Conservation (phyloP, 2,797 vertebrate genomes). For the Cyclura pinguis region DNA sequence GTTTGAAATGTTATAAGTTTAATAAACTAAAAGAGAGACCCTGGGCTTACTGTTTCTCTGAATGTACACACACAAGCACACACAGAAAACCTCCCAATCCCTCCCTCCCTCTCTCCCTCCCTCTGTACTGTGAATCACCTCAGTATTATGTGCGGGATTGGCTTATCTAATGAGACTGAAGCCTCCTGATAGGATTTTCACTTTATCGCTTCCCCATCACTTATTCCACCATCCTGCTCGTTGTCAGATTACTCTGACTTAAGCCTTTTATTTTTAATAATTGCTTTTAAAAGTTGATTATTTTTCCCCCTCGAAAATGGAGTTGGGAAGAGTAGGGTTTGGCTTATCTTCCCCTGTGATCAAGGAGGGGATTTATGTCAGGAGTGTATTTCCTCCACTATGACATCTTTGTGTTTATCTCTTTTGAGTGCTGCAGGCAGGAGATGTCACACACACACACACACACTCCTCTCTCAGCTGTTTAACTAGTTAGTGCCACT, state of each 20-base stretch:
- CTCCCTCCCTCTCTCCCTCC: background rate
- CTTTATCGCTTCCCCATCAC: constrained; percentile 11
- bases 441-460: fast-evolving
- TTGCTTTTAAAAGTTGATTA: constrained; percentile 56
- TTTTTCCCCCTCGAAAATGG: constrained; percentile 2
- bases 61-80: background rate
- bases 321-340: constrained; percentile 7
- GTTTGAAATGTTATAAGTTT: background rate
- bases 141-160: constrained; percentile 29
- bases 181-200: constrained; percentile 43
- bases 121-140: background rate
- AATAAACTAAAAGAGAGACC: background rate
- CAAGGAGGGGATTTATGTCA: constrained; percentile 41
- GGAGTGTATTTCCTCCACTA: constrained; percentile 43
- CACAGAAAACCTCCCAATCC: background rate
- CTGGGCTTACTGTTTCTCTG: fast-evolving
- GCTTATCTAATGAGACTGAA: constrained; percentile 43
- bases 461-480: fast-evolving
- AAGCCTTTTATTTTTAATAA: constrained; percentile 60
- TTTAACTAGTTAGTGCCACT: constrained; percentile 82
- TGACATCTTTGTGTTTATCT: constrained; percentile 30
- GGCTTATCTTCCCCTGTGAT: constrained; percentile 31
- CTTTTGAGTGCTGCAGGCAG: fast-evolving
- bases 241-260: constrained; percentile 59
- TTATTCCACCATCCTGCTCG: background rate